Evolutionary conservation across 2,113 vertebrate species (phyloP).

Genomic region (Pachycephala philippinensis): DNA sequence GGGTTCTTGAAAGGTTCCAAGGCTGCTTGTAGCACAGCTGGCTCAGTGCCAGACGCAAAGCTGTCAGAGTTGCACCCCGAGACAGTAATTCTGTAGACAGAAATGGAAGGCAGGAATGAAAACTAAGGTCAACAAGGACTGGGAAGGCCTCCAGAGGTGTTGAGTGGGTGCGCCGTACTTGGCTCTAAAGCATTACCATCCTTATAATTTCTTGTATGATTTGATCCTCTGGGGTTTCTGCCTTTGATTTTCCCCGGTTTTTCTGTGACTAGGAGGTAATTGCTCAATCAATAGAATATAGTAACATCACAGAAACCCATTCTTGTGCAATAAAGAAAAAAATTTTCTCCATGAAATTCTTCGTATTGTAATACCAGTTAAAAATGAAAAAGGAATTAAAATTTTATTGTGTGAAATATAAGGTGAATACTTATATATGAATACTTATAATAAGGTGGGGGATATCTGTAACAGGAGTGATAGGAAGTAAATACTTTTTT

Average conservation of each 20-base stretch:
- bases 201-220: not conserved
- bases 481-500: not conserved
- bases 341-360: not conserved
- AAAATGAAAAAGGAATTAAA: not conserved
- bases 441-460: not conserved
- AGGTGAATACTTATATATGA: not conserved
- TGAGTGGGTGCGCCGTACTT: not conserved
- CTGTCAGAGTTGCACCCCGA: rapidly evolving
- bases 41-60: not conserved
- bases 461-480: not conserved
- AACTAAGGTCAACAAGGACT: not conserved
- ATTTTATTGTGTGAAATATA: not conserved
- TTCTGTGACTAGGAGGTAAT: not conserved
- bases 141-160: not conserved
- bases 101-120: not conserved
- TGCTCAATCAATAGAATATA: not conserved
- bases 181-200: not conserved
- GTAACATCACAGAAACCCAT: not conserved
- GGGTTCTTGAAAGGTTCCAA: rapidly evolving
- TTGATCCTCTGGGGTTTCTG: not conserved
- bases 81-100: not conserved
- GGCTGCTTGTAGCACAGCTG: not conserved
- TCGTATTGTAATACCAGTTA: not conserved
- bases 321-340: not conserved
- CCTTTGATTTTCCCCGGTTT: rapidly evolving